These are phyloP conservation scores for Eulemur rubriventer DNA, from an alignment of 2,797 vertebrate genomes.

Conservation along the genomic window DNA sequence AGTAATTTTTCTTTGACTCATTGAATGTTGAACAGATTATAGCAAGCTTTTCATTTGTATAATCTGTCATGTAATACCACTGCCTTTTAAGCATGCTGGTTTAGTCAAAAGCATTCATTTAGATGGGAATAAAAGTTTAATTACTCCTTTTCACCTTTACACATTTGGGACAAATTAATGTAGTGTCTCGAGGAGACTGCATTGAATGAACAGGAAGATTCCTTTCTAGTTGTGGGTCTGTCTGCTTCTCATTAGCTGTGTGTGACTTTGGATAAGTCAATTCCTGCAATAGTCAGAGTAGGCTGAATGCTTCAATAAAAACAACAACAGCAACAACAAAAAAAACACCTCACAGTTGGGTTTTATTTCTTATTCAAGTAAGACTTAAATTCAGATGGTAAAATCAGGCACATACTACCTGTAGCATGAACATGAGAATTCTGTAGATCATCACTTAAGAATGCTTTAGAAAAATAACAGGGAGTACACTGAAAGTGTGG, in stretches of 20 bases:
- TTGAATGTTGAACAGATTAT: conserved; percentile 48
- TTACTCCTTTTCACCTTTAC: conserved; percentile 52
- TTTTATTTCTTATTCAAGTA: neutral
- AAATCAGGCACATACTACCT: neutral
- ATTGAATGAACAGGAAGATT: neutral
- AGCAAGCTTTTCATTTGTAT: conserved; percentile 43
- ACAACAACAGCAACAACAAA: neutral
- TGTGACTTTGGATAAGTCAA: neutral
- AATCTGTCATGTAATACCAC: conserved; percentile 37
- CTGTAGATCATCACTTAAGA: neutral
- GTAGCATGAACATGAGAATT: neutral
- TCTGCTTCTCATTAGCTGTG: neutral
- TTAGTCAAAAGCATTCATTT: conserved; percentile 64
- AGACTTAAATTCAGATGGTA: neutral
- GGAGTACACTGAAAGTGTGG: neutral
- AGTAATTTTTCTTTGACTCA: conserved; percentile 52
- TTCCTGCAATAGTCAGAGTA: neutral
- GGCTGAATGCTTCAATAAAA: neutral
- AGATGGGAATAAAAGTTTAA: conserved; percentile 59
- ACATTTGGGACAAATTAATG: neutral
- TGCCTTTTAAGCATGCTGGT: conserved; percentile 49
- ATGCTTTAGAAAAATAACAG: neutral
- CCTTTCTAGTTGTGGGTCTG: neutral
- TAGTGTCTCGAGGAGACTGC: neutral
- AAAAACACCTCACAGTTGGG: neutral